Conservation (phyloP, 2,797 vertebrate genomes). For the Schizopygopsis pylzovi region DNA sequence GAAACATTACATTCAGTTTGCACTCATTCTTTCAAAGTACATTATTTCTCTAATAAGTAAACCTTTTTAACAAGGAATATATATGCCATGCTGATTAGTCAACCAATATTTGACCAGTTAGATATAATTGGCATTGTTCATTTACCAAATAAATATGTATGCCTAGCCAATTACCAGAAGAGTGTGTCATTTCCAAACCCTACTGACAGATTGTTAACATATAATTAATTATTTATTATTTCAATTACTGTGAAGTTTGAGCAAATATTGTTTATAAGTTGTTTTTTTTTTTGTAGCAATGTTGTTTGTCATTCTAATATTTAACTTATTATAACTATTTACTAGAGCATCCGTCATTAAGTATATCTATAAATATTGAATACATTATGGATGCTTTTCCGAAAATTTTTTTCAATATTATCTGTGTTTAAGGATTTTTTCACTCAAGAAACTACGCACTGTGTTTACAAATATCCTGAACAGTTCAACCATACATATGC, state of each 20-base stretch:
- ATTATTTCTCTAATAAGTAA: not conserved
- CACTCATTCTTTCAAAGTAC: not conserved
- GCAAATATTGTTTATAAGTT: not conserved
- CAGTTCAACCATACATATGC: conserved; percentile 22
- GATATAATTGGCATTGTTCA: not conserved
- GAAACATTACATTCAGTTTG: no score
- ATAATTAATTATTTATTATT: not conserved
- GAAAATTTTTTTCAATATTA: not conserved
- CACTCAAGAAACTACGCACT: not conserved
- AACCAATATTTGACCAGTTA: not conserved
- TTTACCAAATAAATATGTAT: not conserved
- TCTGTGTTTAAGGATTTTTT: no score
- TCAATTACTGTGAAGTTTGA: not conserved
- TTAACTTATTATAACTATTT: not conserved
- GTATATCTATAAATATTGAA: not conserved
- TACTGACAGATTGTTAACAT: not conserved
- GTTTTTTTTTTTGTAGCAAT: not conserved
- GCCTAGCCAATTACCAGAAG: no score
- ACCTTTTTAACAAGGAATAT: not conserved
- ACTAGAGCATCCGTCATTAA: not conserved
- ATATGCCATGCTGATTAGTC: not conserved
- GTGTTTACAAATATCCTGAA: not conserved
- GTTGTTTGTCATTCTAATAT: not conserved
- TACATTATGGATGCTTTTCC: not conserved
- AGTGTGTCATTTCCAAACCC: not conserved